Base-by-base conservation (phyloP, 2,888 invertebrate species). In the Campopleginae sp. region DNA sequence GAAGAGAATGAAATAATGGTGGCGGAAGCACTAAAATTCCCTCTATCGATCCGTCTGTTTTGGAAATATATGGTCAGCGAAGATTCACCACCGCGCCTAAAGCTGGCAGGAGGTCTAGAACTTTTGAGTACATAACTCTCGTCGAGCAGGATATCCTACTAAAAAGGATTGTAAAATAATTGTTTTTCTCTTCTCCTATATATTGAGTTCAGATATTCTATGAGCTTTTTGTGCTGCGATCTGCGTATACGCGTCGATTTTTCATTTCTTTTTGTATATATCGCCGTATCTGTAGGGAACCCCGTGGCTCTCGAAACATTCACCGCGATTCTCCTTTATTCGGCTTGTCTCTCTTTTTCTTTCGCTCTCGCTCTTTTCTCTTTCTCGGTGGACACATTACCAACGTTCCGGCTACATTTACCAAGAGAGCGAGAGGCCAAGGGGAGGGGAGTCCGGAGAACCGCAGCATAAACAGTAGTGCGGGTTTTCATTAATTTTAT, bases 401-500 rank as follows among this genome's bases (percentile, higher is more conserved):
- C 19, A 74, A 61, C 79, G 76, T 82, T 77, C 63, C 76, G 48
- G 72, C 48, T 72, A 63, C 33, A 42, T 19, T 17, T 2, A 51
- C 27, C 14, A 12, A 23, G 23, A 7, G 54, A 23, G 54, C 10
- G 27, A 51, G 19, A 51, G 51, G 51, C n/a, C n/a, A n/a, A n/a
- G 76, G 51, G 19, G 65, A 78, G 74, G 61, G 65, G 80, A 71
- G 71, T 31, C 68, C 54, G 51, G 51, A 27, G 70, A 81, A 58
- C 84, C 71, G 72, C 76, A 63, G 87, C 81, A 87, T 86, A 88
- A 88, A 87, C 88, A 87, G 89, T 88, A 88, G 89, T 87, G 82
- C 85, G 78, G 85, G 86, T 87, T 89, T 89, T 88, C 89, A 89
- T 88, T 88, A 88, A 88, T 89, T 89, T 89, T 88, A 89, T 88